Conservation (phyloP, 2,113 vertebrate species). For the Mobula hypostoma region DNA sequence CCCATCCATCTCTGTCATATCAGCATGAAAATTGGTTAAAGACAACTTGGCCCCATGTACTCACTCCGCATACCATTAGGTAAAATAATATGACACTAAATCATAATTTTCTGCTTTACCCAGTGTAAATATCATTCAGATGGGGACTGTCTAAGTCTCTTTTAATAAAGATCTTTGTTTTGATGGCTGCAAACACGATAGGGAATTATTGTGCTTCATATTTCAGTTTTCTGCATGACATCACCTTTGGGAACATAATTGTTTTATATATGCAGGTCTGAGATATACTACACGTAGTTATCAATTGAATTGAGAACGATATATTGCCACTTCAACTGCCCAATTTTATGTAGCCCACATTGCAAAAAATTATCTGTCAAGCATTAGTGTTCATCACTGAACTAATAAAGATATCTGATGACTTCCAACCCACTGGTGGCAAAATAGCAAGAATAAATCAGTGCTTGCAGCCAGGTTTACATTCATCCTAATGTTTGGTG, state of each 20-base stretch:
- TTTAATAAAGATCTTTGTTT: slow-evolving; percentile 31
- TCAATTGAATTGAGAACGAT: slow-evolving; percentile 25
- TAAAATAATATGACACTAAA: slow-evolving; percentile 31
- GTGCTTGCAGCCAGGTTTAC: not conserved
- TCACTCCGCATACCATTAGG: slow-evolving; percentile 47
- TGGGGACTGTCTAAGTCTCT: not conserved
- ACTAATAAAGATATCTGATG: slow-evolving; percentile 1
- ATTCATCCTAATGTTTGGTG: not conserved
- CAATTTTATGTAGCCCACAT: not conserved
- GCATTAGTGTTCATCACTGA: slow-evolving; percentile 29
- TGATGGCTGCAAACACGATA: not conserved
- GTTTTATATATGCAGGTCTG: not conserved
- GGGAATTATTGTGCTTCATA: not conserved
- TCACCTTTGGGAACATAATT: slow-evolving; percentile 35
- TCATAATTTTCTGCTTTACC: slow-evolving; percentile 29
- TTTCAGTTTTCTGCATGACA: not conserved
- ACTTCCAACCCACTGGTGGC: not conserved
- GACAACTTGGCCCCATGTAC: slow-evolving; percentile 60
- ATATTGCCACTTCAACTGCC: slow-evolving; percentile 4
- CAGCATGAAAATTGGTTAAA: slow-evolving; percentile 71
- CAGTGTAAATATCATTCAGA: slow-evolving; percentile 11
- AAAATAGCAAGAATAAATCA: not conserved
- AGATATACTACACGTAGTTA: slow-evolving; percentile 1
- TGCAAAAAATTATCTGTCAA: slow-evolving; percentile 22
- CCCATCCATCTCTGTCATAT: slow-evolving; percentile 75